phyloP scores from a whole-genome alignment of 2,113 vertebrate species.

The Numida meleagris region DNA sequence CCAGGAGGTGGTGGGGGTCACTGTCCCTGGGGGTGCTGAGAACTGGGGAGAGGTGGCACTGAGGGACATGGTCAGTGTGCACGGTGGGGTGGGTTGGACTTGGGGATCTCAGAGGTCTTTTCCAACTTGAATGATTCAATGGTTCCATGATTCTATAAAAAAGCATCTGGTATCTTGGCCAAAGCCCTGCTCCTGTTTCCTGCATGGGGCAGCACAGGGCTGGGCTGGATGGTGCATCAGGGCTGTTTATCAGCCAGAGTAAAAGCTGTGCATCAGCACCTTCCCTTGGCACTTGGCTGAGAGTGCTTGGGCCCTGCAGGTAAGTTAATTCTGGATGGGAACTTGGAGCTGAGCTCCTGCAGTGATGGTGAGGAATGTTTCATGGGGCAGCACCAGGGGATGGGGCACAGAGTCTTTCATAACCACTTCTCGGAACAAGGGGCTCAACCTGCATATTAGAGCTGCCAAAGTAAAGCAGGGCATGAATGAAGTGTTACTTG shows the following conservation, averaged over 20 bases:
- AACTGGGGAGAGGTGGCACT: no score
- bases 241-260: background rate
- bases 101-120: no score
- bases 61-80: no score
- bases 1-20: no score
- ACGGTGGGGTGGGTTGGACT: no score
- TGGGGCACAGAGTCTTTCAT: background rate
- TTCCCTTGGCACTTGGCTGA: background rate
- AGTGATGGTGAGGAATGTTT: background rate
- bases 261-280: background rate
- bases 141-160: no score
- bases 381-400: accelerated
- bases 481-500: accelerated
- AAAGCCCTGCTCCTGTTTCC: background rate
- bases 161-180: background rate
- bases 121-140: no score
- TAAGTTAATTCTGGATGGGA: background rate
- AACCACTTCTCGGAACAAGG: background rate
- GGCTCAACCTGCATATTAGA: background rate
- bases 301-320: background rate
- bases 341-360: background rate
- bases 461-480: background rate
- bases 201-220: background rate
- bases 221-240: background rate
- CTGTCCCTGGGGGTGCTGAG: no score